Conservation (phyloP, 2,797 vertebrate species). For the Pseudochromis fuscus region DNA sequence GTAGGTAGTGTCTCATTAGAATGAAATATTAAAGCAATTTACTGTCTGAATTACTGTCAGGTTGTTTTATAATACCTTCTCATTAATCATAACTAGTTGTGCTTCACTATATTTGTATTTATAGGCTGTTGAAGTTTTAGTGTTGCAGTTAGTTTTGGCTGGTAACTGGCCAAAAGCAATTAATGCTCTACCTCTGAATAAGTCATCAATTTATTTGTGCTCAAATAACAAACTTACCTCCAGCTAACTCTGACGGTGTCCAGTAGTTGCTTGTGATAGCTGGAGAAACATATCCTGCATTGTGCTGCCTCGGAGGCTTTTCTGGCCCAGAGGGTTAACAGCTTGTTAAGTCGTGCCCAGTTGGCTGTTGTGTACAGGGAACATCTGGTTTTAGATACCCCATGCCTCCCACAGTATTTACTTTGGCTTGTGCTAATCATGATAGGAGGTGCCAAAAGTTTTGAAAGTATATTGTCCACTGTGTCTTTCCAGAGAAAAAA, state of each 20-base stretch:
- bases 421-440: slow-evolving; percentile 56
- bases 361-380: slow-evolving; percentile 55
- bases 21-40: neutral
- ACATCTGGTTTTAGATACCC: slow-evolving; percentile 77
- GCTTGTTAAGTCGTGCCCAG: slow-evolving; percentile 64
- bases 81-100: slow-evolving; percentile 9
- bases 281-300: slow-evolving; percentile 11
- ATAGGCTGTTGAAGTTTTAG: slow-evolving; percentile 8
- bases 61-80: neutral
- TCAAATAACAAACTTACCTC: neutral
- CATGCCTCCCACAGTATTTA: slow-evolving; percentile 64
- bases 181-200: neutral
- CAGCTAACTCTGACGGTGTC: neutral
- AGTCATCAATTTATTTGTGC: slow-evolving; percentile 1
- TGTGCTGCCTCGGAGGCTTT: slow-evolving; percentile 28
- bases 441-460: slow-evolving; percentile 54
- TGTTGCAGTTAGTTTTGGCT: slow-evolving; percentile 7
- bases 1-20: slow-evolving; percentile 7
- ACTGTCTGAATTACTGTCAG: neutral
- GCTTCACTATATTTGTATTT: slow-evolving; percentile 3
- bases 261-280: slow-evolving; percentile 22
- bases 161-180: slow-evolving; percentile 5
- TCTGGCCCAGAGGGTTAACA: slow-evolving; percentile 56
- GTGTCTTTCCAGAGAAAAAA: slow-evolving; percentile 77
- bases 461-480: slow-evolving; percentile 66